phyloP scores from a whole-genome alignment of 1,140 invertebrate species.

The Ctenoplectra terminalis region DNA sequence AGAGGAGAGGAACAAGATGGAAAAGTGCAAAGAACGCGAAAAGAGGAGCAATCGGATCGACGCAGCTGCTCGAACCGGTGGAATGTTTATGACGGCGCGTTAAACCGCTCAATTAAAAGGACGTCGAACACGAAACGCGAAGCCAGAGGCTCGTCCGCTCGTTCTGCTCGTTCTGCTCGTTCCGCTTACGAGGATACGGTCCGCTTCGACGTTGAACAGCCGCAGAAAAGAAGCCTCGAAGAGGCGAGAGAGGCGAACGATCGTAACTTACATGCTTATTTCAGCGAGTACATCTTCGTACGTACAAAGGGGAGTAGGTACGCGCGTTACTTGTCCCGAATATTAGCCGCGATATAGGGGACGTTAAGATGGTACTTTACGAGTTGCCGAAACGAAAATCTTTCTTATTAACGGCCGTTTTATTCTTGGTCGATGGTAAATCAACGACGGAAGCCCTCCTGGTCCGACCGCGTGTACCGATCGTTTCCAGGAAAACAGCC shows the following conservation, averaged over 20 bases:
- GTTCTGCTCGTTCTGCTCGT: slow-evolving; percentile 15
- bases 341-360: slow-evolving; percentile 54
- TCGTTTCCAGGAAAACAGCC: slow-evolving; percentile 48
- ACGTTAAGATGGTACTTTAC: slow-evolving; percentile 63
- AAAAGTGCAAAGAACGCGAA: background rate
- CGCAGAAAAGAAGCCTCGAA: background rate
- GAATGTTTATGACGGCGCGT: slow-evolving; percentile 63
- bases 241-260: background rate
- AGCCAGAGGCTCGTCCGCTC: slow-evolving; percentile 12
- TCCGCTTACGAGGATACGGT: background rate
- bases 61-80: slow-evolving; percentile 51
- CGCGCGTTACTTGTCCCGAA: slow-evolving; percentile 43
- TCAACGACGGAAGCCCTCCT: background rate
- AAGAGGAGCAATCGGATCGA: slow-evolving; percentile 12
- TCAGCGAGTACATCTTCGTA: slow-evolving; percentile 46
- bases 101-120: slow-evolving; percentile 68
- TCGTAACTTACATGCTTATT: slow-evolving; percentile 66
- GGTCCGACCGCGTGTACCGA: background rate
- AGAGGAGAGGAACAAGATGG: background rate
- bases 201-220: slow-evolving; percentile 1
- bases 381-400: slow-evolving; percentile 50
- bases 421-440: slow-evolving; percentile 51
- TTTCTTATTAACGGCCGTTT: slow-evolving; percentile 56
- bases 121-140: slow-evolving; percentile 40
- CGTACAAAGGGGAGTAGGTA: slow-evolving; percentile 26